Base-by-base conservation (phyloP, 1,140 invertebrate species). In the Drosophila lowei region DNA sequence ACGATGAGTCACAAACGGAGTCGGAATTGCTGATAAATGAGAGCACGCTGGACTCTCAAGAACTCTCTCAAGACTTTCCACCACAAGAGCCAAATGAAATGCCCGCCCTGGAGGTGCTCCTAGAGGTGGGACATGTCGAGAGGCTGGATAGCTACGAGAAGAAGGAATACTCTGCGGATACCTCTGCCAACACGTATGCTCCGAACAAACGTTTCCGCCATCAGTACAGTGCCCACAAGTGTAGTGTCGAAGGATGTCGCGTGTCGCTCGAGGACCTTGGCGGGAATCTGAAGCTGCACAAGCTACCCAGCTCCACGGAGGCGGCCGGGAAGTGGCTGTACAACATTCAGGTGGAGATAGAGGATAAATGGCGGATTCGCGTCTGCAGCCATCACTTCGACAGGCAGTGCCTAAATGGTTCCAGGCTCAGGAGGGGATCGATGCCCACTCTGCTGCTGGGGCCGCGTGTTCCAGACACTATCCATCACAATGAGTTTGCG, bases 321-420 rank as follows among this genome's bases (percentile, higher is more conserved):
- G 65, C 72, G 2, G 56, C 85, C 23, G 18, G 70, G 0, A 90
- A 90, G 52, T 90, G 88, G 88, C 74, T 81, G 68, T 74, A 90
- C 49, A 90, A 90, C 48, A 79, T 77, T 1, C 89, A 90, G 43
- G 71, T 90, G 5, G 48, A 71, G 11, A 78, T 77, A 43, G 70
- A 84, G 23, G 54, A 28, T 6, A 81, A 64, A n/a, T 88, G 88
- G 88, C 88, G 81, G 1, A 90, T 77, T 47, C 81, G 88, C 46
- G 85, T 90, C 11, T 90, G 88, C 42, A 89, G 86, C 15, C 63
- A 72, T 38, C 88, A 90, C 28, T 90, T 90, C 13, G 67, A 54
- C 0, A 49, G 52, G 6, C 76, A 77, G 7, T 89, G 79, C 42
- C 89, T 89, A 16, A 68, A 84, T 43, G 66, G 79, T 0, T 53